These are phyloP conservation scores for Sinelater perroti DNA, from an alignment of 2,888 invertebrate species.

Conservation along the genomic window DNA sequence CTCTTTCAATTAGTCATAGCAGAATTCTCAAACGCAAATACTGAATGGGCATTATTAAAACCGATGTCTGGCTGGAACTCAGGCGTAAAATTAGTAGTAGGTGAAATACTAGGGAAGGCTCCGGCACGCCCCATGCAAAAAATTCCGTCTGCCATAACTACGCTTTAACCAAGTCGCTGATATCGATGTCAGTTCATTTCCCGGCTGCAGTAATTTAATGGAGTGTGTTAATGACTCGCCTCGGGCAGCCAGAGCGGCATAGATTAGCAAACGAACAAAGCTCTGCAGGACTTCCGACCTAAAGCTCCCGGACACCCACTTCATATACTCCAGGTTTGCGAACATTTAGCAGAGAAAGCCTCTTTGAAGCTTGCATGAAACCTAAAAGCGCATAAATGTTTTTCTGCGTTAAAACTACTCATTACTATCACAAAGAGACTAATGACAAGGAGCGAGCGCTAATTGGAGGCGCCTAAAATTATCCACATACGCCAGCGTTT, in stretches of 20 bases:
- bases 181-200: conserved; percentile 46
- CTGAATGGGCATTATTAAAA: conserved; percentile 8
- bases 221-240: conserved; percentile 52
- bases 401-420: conserved; percentile 43
- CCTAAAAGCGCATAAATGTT: conserved; percentile 34
- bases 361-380: conserved; percentile 21
- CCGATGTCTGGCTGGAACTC: conserved; percentile 10
- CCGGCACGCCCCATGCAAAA: neutral
- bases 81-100: conserved; percentile 27
- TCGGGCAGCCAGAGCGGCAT: conserved; percentile 46
- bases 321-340: conserved; percentile 22
- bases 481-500: conserved; percentile 10
- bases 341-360: conserved; percentile 11
- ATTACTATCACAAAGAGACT: conserved; percentile 52
- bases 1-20: conserved; percentile 10
- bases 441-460: conserved; percentile 49
- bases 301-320: conserved; percentile 34
- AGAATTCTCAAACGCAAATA: conserved; percentile 8
- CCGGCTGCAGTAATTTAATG: conserved; percentile 51
- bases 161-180: conserved; percentile 36
- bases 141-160: conserved; percentile 30
- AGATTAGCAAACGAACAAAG: conserved; percentile 46
- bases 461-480: conserved; percentile 47
- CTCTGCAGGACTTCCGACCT: conserved; percentile 48
- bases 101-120: conserved; percentile 18